phyloP scores from a whole-genome alignment of 2,888 invertebrate genomes.

The Acanthosepion pharaonis region DNA sequence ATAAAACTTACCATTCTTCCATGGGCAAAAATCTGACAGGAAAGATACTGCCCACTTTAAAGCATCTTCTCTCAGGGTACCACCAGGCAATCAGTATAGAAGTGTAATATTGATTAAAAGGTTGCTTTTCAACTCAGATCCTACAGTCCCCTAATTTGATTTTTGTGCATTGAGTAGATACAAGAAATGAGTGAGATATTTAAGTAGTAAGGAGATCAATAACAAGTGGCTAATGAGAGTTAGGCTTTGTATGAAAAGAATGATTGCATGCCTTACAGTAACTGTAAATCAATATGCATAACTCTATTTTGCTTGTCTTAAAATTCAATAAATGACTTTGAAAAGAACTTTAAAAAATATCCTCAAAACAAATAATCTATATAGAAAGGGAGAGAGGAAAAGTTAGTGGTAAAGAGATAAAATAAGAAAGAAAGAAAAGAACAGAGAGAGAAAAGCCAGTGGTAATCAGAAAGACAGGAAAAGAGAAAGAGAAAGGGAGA shows the following conservation, averaged over 20 bases:
- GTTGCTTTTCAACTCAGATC: background rate
- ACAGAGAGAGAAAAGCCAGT: background rate
- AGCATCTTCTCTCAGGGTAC: background rate
- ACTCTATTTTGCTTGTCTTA: background rate
- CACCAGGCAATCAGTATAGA: background rate
- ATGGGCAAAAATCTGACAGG: background rate
- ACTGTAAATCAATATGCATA: background rate
- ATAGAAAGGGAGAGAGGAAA: background rate
- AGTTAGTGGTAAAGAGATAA: background rate
- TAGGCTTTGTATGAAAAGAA: background rate
- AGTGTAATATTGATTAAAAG: background rate
- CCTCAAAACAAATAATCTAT: background rate
- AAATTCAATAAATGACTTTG: background rate
- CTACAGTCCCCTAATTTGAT: background rate
- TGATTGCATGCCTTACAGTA: background rate
- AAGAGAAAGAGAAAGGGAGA: too few species aligned
- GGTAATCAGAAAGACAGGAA: too few species aligned
- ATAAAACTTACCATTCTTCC: too few species aligned
- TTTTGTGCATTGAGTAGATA: background rate
- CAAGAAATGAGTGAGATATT: background rate
- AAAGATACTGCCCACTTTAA: background rate
- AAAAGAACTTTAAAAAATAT: background rate
- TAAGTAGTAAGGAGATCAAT: background rate
- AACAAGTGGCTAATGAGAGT: background rate
- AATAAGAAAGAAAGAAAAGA: background rate